These are phyloP conservation scores for Heterocephalus glaber DNA, from an alignment of 2,113 vertebrate species.

Conservation along the genomic window DNA sequence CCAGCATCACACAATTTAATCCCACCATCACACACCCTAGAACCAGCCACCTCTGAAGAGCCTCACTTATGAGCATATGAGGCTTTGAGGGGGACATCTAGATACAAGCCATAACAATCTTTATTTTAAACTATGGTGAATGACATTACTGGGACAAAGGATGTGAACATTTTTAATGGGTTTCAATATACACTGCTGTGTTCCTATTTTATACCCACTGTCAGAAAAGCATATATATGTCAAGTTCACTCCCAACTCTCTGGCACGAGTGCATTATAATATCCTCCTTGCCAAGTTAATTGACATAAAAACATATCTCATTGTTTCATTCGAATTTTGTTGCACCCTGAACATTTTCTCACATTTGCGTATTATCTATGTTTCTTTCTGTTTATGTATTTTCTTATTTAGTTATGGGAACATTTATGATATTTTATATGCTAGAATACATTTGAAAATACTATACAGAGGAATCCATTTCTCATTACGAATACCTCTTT, in stretches of 20 bases:
- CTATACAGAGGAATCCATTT: not conserved
- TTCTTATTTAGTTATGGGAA: not conserved
- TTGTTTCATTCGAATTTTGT: conserved; percentile 49
- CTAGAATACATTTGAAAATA: conserved; percentile 20
- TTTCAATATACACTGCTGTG: not conserved
- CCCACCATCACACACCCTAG: not conserved
- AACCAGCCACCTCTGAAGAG: not conserved
- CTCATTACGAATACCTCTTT: conserved; percentile 1
- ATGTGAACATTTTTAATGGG: not conserved
- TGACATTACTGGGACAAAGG: not conserved
- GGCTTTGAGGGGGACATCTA: not conserved
- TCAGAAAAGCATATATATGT: not conserved
- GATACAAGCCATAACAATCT: not conserved
- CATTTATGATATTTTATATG: not conserved
- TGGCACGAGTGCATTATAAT: not conserved
- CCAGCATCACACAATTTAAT: not conserved
- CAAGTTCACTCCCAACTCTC: not conserved
- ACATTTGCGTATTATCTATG: not conserved
- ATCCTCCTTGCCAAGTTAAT: conserved; percentile 2
- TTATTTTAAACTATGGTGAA: conserved; percentile 30
- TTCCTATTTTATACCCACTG: not conserved
- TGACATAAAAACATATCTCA: conserved; percentile 3
- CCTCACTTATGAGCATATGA: not conserved
- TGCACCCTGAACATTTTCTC: not conserved
- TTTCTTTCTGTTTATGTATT: conserved; percentile 37